Evolutionary conservation across 2,113 vertebrate genomes (phyloP).

Genomic region (Brachypteracias leptosomus): DNA sequence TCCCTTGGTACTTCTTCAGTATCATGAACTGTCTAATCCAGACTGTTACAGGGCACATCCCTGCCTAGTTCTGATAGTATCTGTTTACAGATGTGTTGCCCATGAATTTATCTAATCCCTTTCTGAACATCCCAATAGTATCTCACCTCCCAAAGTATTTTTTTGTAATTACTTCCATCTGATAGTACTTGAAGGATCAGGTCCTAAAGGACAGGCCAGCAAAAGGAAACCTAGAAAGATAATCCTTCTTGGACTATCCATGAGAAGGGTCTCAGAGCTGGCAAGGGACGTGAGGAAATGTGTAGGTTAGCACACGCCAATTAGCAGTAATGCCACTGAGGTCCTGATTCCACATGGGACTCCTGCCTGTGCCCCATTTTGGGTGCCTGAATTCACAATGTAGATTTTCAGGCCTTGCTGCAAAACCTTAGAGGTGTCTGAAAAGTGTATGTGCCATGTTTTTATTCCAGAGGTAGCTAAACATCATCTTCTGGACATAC

Average conservation of each 20-base stretch:
- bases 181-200: background rate
- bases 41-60: background rate
- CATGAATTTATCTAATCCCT: background rate
- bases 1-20: background rate
- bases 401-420: background rate
- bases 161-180: background rate
- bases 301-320: background rate
- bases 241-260: background rate
- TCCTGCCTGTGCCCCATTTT: background rate
- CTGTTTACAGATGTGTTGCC: background rate
- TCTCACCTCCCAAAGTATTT: conserved; percentile 9
- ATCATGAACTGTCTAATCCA: background rate
- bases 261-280: background rate
- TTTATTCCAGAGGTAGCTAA: background rate
- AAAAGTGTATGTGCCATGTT: background rate
- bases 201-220: background rate
- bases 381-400: background rate
- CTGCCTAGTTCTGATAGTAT: background rate
- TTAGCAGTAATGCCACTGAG: background rate
- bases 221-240: background rate
- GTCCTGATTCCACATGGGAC: background rate
- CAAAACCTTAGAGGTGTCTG: background rate
- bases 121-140: background rate
- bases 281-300: background rate
- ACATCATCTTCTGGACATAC: background rate